Conservation (phyloP, 2,113 vertebrate genomes). For the Daubentonia madagascariensis region DNA sequence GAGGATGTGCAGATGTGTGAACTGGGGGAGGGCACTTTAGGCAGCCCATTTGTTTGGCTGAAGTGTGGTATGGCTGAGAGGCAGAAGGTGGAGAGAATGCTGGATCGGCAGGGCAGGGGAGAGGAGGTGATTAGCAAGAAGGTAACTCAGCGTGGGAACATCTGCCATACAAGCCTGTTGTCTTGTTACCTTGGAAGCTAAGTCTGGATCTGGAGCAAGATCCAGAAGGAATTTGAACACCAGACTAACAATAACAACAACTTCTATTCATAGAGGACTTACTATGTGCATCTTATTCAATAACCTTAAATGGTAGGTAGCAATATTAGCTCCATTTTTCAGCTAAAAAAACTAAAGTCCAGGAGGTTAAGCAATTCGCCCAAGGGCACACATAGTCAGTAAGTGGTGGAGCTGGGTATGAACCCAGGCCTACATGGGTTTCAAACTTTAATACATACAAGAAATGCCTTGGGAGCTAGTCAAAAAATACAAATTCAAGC, state of each 20-base stretch:
- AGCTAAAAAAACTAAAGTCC: neutral
- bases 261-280: neutral
- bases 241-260: neutral
- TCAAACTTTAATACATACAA: neutral
- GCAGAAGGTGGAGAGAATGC: neutral
- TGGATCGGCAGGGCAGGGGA: rapidly evolving
- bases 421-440: neutral
- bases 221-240: neutral
- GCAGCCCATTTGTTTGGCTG: neutral
- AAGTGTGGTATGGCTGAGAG: neutral
- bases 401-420: neutral
- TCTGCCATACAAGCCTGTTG: neutral
- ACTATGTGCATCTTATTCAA: neutral
- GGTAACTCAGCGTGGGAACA: neutral
- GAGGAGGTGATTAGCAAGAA: neutral
- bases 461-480: neutral
- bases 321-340: neutral
- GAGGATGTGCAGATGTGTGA: neutral
- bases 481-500: no score
- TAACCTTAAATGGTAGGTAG: neutral
- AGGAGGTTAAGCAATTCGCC: neutral
- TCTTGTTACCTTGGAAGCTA: neutral
- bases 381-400: neutral
- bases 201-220: neutral
- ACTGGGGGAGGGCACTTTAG: neutral